Evolutionary conservation across 2,888 invertebrate species (phyloP).

Genomic region (Apotomis betuletana): DNA sequence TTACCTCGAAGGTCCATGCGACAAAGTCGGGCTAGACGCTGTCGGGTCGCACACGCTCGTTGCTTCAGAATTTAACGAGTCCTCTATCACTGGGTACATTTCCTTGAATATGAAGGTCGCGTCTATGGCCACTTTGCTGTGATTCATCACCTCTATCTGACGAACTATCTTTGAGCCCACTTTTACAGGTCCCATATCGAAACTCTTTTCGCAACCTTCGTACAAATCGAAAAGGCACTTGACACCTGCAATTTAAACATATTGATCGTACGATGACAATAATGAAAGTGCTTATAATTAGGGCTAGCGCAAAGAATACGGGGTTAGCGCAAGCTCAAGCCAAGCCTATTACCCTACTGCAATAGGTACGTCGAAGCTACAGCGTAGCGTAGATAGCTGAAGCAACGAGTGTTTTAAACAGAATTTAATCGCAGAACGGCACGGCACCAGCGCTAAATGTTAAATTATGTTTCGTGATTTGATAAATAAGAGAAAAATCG

Average conservation of each 20-base stretch:
- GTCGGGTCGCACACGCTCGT: slow-evolving; percentile 69
- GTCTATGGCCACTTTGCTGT: slow-evolving; percentile 81
- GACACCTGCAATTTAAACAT: slow-evolving; percentile 60
- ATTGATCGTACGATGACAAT: neutral
- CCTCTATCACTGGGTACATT: slow-evolving; percentile 68
- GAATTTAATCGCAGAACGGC: too few species aligned
- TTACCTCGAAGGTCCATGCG: slow-evolving; percentile 63
- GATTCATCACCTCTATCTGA: slow-evolving; percentile 83
- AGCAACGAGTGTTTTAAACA: too few species aligned
- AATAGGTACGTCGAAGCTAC: too few species aligned
- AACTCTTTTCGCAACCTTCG: slow-evolving; percentile 78
- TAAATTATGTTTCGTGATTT: too few species aligned
- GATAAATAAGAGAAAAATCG: too few species aligned
- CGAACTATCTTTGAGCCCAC: slow-evolving; percentile 79
- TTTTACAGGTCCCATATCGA: slow-evolving; percentile 73
- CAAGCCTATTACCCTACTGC: too few species aligned
- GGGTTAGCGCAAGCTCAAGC: too few species aligned
- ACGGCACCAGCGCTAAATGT: too few species aligned
- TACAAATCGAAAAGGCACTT: slow-evolving; percentile 74
- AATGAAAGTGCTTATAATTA: too few species aligned
- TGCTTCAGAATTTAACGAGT: slow-evolving; percentile 63
- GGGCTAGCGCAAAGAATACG: too few species aligned
- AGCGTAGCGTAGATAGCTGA: too few species aligned
- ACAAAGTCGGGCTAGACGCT: slow-evolving; percentile 44
- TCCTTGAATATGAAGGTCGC: slow-evolving; percentile 80